Evolutionary conservation across 2,888 invertebrate genomes (phyloP).

Genomic region (Pachymerium ferrugineum): DNA sequence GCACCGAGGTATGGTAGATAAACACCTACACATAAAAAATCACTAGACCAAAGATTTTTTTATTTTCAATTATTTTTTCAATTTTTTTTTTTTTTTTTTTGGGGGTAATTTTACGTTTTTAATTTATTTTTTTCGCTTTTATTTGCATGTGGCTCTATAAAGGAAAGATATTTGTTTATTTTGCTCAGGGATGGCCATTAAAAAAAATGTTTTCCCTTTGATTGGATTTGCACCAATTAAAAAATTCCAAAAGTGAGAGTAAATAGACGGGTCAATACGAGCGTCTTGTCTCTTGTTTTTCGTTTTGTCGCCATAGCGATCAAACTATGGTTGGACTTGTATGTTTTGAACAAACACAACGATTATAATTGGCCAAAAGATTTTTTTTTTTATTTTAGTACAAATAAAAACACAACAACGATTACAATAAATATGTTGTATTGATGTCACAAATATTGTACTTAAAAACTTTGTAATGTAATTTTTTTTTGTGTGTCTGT

Average conservation of each 20-base stretch:
- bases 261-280: conserved; percentile 11
- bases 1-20: conserved; percentile 34
- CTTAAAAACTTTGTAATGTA: no score
- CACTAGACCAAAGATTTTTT: neutral
- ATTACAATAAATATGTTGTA: neutral
- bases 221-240: neutral
- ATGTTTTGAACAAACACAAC: conserved; percentile 10
- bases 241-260: conserved; percentile 5
- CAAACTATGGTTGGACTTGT: conserved; percentile 6
- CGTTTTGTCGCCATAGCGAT: neutral
- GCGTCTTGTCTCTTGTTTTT: conserved; percentile 13
- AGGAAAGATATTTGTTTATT: neutral
- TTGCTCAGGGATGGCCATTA: neutral
- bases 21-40: neutral
- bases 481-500: no score
- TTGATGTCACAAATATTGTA: no score
- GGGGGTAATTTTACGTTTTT: no score
- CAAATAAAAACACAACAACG: neutral
- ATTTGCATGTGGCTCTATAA: neutral
- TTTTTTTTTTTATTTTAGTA: conserved; percentile 9
- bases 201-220: neutral
- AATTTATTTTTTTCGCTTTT: neutral
- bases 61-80: neutral
- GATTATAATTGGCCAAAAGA: conserved; percentile 21
- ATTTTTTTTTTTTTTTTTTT: no score